Base-by-base conservation (phyloP, 2,113 vertebrate species). In the Pungitius pungitius region DNA sequence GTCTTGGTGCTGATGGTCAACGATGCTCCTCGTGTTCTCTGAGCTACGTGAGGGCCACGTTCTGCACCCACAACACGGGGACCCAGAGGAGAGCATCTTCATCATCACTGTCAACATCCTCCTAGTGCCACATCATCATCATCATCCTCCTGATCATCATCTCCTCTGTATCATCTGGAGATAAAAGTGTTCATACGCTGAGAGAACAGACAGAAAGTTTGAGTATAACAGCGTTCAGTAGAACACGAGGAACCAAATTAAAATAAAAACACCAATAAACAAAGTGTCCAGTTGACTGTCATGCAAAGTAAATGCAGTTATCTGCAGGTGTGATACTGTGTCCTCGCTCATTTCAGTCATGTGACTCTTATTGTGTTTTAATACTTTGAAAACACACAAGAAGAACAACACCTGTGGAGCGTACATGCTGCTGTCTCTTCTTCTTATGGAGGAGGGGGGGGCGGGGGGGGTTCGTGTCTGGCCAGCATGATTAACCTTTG, bases 171-270 rank as follows among this genome's bases (percentile, higher is more conserved):
- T 90, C 80, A 85, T 91, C 83, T 88, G 0, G 78, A 93, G 88
- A 92, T 90, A 92, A 92, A 93, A 94, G 94, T 91, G 89, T 82
- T 73, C 86, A 81, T 92, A 86, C 89, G 89, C 92, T 87, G 83
- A 86, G 89, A 91, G 92, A 93, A 91, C 80, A 87, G 81, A 88
- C 62, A 87, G 84, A 87, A 87, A 88, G 80, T 70, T 89, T 8
- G 78, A 88, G 85, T 87, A 83, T 82, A 91, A 69, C 87, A 89
- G 90, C 92, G 92, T 93, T 92, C 89, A 91, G 91, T 91, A 93
- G 88, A 92, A 93, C 91, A 93, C 73, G 42, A 88, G 82, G 86
- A 85, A 71, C 26, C 66, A 84, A 84, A 80, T 73, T 64, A 86
- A 87, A 81, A 78, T 2, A 26, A 74, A 89, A 89, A 82, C 72